A percentile compares a stretch with the other conserved stretches of the same genome.
These are phyloP conservation scores for Diplolepis rosae DNA, from an alignment of 2,888 invertebrate genomes.

Conservation along the genomic window DNA sequence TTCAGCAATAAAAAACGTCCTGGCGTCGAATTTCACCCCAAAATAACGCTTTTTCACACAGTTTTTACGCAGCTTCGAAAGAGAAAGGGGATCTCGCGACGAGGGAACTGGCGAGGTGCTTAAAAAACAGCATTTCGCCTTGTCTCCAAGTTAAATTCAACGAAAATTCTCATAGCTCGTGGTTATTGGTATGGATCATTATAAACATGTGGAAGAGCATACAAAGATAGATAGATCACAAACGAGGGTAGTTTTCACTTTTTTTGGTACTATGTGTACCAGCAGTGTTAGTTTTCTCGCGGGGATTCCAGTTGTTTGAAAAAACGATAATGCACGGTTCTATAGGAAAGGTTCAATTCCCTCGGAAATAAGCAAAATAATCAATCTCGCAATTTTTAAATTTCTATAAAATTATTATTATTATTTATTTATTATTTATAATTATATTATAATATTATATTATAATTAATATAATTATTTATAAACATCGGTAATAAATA, in stretches of 20 bases:
- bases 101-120: conserved; percentile 43
- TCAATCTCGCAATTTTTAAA: background rate
- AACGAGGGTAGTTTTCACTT: conserved; percentile 17
- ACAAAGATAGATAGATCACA: conserved; percentile 14
- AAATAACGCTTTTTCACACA: conserved; percentile 72
- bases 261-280: background rate
- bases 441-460: no score
- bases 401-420: no score
- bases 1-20: conserved; percentile 42
- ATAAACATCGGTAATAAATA: no score
- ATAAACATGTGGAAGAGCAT: conserved; percentile 18
- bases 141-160: conserved; percentile 35
- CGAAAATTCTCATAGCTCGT: conserved; percentile 40
- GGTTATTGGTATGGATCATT: conserved; percentile 9
- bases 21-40: conserved; percentile 70
- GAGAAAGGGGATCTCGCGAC: conserved; percentile 45
- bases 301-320: conserved; percentile 20
- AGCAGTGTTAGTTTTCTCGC: conserved; percentile 20
- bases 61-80: conserved; percentile 45
- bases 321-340: conserved; percentile 4
- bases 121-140: conserved; percentile 38
- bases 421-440: no score
- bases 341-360: background rate
- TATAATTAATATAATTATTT: no score
- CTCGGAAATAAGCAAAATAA: background rate